These are phyloP conservation scores for Decapterus maruadsi DNA, from an alignment of 2,797 vertebrate genomes.

Conservation along the genomic window DNA sequence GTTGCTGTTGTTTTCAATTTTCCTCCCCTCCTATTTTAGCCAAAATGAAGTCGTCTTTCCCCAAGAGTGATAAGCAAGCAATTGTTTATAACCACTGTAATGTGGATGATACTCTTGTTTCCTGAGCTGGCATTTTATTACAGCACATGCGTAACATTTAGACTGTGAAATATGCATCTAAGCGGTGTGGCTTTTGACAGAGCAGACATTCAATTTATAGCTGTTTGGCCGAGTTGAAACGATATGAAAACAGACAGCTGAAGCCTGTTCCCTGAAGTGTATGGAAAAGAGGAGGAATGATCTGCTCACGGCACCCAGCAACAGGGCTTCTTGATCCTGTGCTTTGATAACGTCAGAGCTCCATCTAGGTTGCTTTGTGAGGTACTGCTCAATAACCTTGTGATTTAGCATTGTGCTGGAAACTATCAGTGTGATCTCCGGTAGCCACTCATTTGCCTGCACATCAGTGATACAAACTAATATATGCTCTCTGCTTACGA, in stretches of 20 bases:
- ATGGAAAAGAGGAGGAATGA: slow-evolving; percentile 65
- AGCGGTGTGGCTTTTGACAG: slow-evolving; percentile 37
- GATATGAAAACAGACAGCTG: slow-evolving; percentile 60
- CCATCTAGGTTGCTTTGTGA: slow-evolving; percentile 87
- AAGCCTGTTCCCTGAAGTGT: slow-evolving; percentile 59
- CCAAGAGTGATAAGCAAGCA: slow-evolving; percentile 34
- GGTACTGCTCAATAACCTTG: slow-evolving; percentile 85
- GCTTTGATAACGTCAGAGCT: slow-evolving; percentile 89
- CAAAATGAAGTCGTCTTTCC: slow-evolving; percentile 34
- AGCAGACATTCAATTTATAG: slow-evolving; percentile 36
- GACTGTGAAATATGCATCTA: slow-evolving; percentile 31
- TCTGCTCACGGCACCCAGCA: slow-evolving; percentile 81
- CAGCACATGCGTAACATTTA: slow-evolving; percentile 1
- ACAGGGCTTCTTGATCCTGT: slow-evolving; percentile 80
- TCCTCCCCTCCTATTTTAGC: slow-evolving; percentile 22
- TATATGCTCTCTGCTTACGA: slow-evolving; percentile 21
- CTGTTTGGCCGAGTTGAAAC: slow-evolving; percentile 57
- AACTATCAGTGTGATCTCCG: slow-evolving; percentile 62
- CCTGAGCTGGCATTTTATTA: slow-evolving; percentile 16
- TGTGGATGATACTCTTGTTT: slow-evolving; percentile 36
- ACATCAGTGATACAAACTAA: slow-evolving; percentile 52
- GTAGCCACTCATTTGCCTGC: slow-evolving; percentile 54
- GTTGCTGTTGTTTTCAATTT: slow-evolving; percentile 19
- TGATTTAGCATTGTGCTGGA: slow-evolving; percentile 69
- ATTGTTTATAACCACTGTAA: slow-evolving; percentile 37